Base-by-base conservation (phyloP, 2,888 invertebrate species). In the Aphodius granarius region DNA sequence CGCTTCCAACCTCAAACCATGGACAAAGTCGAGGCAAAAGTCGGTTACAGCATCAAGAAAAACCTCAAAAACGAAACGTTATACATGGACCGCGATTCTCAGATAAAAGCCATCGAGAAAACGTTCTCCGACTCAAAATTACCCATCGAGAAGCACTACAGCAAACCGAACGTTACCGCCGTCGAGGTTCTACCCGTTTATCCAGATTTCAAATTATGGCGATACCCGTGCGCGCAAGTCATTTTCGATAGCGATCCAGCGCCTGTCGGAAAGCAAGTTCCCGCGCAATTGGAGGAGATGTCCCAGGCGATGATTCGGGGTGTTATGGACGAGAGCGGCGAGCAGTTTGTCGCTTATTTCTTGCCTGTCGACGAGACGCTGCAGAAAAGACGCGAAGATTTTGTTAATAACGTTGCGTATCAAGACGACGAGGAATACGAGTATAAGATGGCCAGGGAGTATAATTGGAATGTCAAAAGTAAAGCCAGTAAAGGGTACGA, bases 401-500 rank as follows among this genome's bases (percentile, higher is more conserved):
- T 94, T 72, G 89, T 91, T 0, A 93, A 93, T 70, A 91, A 89
- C 22, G 89, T 95, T 17, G 92, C 95, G 0, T 97, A 96, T 85
- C 92, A 93, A 84, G 97, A 97, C 66, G 97, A 94, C 0, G 95
- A 96, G 80, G 95, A 95, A 74, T 99, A 99, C 84, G 98, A 99
- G 82, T 99, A 99, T 84, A 94, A 95, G 87, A 95, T 99, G 93
- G 97, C 98, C 0, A 91, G 99, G 78, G 99, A 99, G 85, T 99
- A 99, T 86, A 98, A 98, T 86, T 99, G 99, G 99, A 98, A 98
- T 85, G 98, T 99, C 18, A 98, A 99, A 87, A 98, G 97, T 87
- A 98, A 98, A 80, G 87, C 87, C 0, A 86, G 86, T 78, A 87
- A 87, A 80, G 87, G 81, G 19, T 79, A 80, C 16, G 98, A 98